Conservation (phyloP, 2,113 vertebrate species). For the Pleuronectes platessa region DNA sequence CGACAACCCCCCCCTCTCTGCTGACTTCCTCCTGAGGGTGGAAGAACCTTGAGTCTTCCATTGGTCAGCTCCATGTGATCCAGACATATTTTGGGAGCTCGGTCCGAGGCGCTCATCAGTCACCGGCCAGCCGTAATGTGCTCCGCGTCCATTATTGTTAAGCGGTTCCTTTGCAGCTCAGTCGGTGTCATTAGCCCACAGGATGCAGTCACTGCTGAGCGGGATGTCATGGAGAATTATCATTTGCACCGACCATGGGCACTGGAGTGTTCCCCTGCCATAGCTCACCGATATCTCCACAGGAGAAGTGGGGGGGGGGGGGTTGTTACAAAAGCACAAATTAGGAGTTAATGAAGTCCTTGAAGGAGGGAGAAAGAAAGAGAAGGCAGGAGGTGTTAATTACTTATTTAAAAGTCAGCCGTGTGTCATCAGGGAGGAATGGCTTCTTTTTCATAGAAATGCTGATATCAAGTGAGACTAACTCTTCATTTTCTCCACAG, state of each 20-base stretch:
- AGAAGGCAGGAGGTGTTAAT: slow-evolving; percentile 40
- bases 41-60: neutral
- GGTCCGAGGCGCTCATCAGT: slow-evolving; percentile 19
- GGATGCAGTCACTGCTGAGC: slow-evolving; percentile 63
- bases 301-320: slow-evolving; percentile 7
- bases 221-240: slow-evolving; percentile 70
- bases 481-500: slow-evolving; percentile 57
- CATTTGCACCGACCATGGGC: slow-evolving; percentile 59
- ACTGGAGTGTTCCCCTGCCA: slow-evolving; percentile 51
- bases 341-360: slow-evolving; percentile 63
- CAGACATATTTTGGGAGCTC: slow-evolving; percentile 14
- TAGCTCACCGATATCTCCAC: slow-evolving; percentile 36
- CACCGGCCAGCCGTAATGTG: slow-evolving; percentile 49
- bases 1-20: no score
- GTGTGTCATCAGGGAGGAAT: slow-evolving; percentile 15
- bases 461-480: neutral
- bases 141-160: slow-evolving; percentile 56
- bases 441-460: slow-evolving; percentile 22
- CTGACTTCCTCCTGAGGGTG: neutral
- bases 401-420: slow-evolving; percentile 52
- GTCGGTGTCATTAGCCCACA: slow-evolving; percentile 71
- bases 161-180: slow-evolving; percentile 57
- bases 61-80: slow-evolving; percentile 31
- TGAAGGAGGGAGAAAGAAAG: slow-evolving; percentile 30
- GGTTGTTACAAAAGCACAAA: slow-evolving; percentile 54